Base-by-base conservation (phyloP, 1,140 invertebrate genomes). In the Euglossa dilemma region DNA sequence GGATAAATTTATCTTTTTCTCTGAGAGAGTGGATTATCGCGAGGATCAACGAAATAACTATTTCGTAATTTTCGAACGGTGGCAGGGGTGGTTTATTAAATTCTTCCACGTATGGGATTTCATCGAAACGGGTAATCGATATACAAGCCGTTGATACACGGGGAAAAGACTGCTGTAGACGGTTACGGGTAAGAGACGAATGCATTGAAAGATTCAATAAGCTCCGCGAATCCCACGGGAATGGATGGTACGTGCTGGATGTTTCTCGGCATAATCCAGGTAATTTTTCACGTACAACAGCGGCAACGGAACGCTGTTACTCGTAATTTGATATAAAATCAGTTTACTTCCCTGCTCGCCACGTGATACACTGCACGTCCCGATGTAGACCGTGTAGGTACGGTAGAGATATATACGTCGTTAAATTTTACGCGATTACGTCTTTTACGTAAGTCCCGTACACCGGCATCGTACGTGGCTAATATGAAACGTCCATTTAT, bases 141-240 rank as follows among this genome's bases (percentile, higher is more conserved):
- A 83, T 50, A 76, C 63, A 67, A 57, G 73, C 52, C 28, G 18
- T 8, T 25, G 16, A 8, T 18, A 64, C 20, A 71, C 54, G n/a
- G 63, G 67, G 14, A 43, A 57, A 43, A 82, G 54, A 52, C 72
- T 75, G 72, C 52, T 80, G 54, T 71, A 74, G 70, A 47, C 54
- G 66, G 66, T 63, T 79, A 71, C 52, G n/a, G 36, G 70, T 28
- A 69, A 54, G 54, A 66, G 56, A 81, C 70, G 71, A 72, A 84
- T 73, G 64, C 70, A 84, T 72, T 67, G 71, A 84, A 73, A 84
- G 78, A 74, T 81, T 80, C 83, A 84, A 81, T 84, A 84, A 84
- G 83, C 70, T 56, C 9, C 70, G 25, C n/a, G 78, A 81, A 81
- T 81, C 83, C 78, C 83, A 36, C 52, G 63, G 78, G 83, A 70